Evolutionary conservation across 2,888 invertebrate genomes (phyloP).

Genomic region (Bedellia somnulentella): DNA sequence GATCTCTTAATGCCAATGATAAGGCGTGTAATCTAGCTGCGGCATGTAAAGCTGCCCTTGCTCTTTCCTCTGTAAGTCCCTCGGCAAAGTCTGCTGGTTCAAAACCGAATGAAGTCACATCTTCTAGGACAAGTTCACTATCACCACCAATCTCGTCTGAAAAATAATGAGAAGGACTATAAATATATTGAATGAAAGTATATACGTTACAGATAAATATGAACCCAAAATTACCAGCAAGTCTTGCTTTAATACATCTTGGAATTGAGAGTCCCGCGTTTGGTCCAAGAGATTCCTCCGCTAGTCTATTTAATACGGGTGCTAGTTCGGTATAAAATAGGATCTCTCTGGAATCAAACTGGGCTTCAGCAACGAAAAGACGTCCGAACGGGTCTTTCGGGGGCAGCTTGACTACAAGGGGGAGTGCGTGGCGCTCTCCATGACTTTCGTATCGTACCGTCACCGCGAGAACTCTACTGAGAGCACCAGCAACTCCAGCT

Average conservation of each 20-base stretch:
- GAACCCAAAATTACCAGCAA: constrained; percentile 38
- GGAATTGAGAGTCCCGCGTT: constrained; percentile 46
- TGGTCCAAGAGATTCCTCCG: constrained; percentile 57
- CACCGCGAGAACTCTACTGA: constrained; percentile 80
- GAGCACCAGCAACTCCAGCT: constrained; percentile 69
- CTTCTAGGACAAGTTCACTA: constrained; percentile 73
- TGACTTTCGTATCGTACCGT: constrained; percentile 63
- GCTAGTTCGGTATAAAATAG: constrained; percentile 79
- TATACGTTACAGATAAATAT: not conserved
- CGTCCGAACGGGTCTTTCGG: constrained; percentile 79
- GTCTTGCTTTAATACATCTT: constrained; percentile 70
- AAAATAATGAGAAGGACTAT: constrained; percentile 11
- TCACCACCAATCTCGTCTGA: constrained; percentile 51
- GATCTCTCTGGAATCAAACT: constrained; percentile 80
- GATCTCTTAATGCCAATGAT: constrained; percentile 59
- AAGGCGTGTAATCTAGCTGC: constrained; percentile 75
- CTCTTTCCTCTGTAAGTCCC: constrained; percentile 66
- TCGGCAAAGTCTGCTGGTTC: constrained; percentile 69
- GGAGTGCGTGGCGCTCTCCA: constrained; percentile 31
- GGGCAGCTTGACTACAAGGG: constrained; percentile 72
- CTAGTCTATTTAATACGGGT: constrained; percentile 71
- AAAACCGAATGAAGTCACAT: constrained; percentile 68
- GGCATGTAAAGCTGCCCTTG: constrained; percentile 69
- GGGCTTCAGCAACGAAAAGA: constrained; percentile 79
- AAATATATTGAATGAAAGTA: not conserved